These are phyloP conservation scores for Oryzaephilus surinamensis DNA, from an alignment of 1,140 invertebrate genomes.

Conservation along the genomic window DNA sequence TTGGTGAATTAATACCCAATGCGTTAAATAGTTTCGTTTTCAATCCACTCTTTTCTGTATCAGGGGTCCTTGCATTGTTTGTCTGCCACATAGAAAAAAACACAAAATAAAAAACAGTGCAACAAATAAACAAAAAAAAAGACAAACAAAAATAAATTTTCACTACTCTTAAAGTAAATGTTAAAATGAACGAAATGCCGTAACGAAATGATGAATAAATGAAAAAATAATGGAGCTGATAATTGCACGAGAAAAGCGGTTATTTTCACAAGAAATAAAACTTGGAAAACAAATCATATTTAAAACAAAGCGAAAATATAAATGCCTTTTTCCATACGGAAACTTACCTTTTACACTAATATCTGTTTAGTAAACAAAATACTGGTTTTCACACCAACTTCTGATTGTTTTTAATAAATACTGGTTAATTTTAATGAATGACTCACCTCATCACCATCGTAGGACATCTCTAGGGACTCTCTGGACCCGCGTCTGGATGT, in stretches of 20 bases:
- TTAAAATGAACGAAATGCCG: too few relatives aligned
- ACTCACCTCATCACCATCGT: slow-evolving; percentile 53
- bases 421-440: not conserved
- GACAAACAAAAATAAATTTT: slow-evolving; percentile 6
- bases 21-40: slow-evolving; percentile 53
- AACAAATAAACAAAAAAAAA: slow-evolving; percentile 3
- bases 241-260: too few relatives aligned
- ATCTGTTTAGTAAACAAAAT: slow-evolving; percentile 11
- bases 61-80: slow-evolving; percentile 35
- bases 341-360: too few relatives aligned
- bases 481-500: slow-evolving; percentile 44
- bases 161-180: too few relatives aligned
- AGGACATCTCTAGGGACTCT: slow-evolving; percentile 51
- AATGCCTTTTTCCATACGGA: slow-evolving; percentile 4
- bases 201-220: too few relatives aligned
- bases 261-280: too few relatives aligned
- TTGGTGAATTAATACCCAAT: slow-evolving; percentile 41
- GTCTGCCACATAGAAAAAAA: slow-evolving; percentile 24
- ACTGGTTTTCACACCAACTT: slow-evolving; percentile 5
- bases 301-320: slow-evolving; percentile 1
- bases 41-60: slow-evolving; percentile 39
- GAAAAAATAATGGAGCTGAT: too few relatives aligned
- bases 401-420: not conserved
- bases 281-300: too few relatives aligned
- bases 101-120: slow-evolving; percentile 4